Percentiles rank a stretch among this genome's conserved stretches.
phyloP scores from a whole-genome alignment of 2,888 invertebrate genomes.

The Seira sanloemensis region DNA sequence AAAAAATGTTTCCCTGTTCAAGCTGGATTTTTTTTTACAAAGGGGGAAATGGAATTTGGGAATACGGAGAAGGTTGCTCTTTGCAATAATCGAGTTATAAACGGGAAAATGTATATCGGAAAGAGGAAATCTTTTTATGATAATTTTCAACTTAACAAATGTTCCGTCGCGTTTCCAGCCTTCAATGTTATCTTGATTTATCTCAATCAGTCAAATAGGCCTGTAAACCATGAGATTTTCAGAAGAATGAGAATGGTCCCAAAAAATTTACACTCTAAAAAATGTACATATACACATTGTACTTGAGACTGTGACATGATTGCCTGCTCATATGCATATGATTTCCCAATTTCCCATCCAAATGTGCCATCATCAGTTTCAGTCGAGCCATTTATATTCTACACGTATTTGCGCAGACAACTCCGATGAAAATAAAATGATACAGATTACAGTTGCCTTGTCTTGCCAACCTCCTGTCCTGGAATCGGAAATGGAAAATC shows the following conservation, averaged over 20 bases:
- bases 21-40: background rate
- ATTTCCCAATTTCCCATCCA: background rate
- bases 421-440: background rate
- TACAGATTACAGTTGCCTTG: constrained; percentile 21
- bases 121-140: constrained; percentile 17
- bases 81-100: background rate
- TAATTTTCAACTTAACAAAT: constrained; percentile 11
- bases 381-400: no score
- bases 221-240: background rate
- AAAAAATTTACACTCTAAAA: background rate
- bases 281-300: no score
- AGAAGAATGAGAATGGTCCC: background rate
- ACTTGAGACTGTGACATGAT: no score
- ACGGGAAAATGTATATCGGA: constrained; percentile 10
- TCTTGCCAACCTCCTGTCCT: constrained; percentile 28
- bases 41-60: background rate
- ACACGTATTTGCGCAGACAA: background rate
- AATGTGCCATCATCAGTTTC: background rate
- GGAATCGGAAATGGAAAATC: constrained; percentile 62
- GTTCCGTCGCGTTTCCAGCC: background rate
- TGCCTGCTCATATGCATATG: no score
- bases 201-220: background rate
- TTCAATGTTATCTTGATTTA: background rate
- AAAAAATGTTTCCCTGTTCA: constrained; percentile 1
- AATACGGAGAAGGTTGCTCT: background rate